Percentiles rank a stretch among this genome's conserved stretches.
These are phyloP conservation scores for Cyclina sinensis DNA, from an alignment of 1,140 invertebrate species.

Conservation along the genomic window DNA sequence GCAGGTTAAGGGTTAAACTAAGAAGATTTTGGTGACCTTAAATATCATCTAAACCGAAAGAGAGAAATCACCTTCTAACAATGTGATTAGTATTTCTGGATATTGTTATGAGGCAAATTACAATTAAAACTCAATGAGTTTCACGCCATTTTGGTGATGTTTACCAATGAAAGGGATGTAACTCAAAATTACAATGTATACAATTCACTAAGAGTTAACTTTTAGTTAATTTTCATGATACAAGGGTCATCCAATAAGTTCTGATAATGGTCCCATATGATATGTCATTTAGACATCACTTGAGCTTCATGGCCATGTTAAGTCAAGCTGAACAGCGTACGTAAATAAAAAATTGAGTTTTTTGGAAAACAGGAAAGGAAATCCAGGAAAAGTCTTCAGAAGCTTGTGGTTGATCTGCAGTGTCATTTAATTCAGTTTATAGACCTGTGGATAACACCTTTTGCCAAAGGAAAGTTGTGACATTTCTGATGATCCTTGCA, in stretches of 20 bases:
- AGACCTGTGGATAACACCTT: not conserved
- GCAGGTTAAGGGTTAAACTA: no score
- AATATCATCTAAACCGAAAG: no score
- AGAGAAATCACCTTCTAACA: no score
- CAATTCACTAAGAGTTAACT: no score
- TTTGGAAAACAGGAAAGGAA: conserved; percentile 3
- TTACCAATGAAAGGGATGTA: no score
- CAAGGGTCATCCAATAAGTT: conserved; percentile 26
- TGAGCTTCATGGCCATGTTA: not conserved
- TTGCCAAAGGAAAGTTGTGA: not conserved
- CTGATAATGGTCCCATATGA: conserved; percentile 17
- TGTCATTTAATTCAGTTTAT: not conserved
- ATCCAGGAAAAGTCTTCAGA: not conserved
- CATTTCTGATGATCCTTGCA: not conserved
- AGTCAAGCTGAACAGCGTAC: not conserved
- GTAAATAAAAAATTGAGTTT: not conserved
- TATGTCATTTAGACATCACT: not conserved
- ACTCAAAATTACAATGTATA: no score
- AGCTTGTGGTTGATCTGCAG: not conserved
- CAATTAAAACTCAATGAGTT: no score
- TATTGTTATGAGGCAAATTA: no score
- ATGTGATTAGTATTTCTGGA: no score
- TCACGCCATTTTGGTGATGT: no score
- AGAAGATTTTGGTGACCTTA: no score
- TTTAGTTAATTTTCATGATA: no score